phyloP scores from a whole-genome alignment of 2,888 invertebrate species.

The Muschampia plurimacula region DNA sequence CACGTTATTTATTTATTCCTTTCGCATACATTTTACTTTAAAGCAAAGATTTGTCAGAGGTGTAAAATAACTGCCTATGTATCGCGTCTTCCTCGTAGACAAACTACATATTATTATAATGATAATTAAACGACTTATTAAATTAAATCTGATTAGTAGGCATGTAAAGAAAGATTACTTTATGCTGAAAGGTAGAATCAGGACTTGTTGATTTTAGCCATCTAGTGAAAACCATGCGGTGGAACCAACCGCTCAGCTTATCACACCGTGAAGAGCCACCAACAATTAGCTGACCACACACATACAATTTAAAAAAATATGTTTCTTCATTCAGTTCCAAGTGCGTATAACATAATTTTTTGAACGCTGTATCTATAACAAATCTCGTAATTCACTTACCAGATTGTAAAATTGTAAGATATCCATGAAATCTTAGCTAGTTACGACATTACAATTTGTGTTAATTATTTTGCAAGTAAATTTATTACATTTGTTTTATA shows the following conservation, averaged over 20 bases:
- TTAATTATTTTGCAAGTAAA: too few species aligned
- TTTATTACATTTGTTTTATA: too few species aligned
- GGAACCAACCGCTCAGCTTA: constrained; percentile 19
- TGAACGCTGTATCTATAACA: constrained; percentile 8
- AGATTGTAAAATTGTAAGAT: constrained; percentile 19
- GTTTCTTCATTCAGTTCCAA: constrained; percentile 25
- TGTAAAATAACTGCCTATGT: too few species aligned
- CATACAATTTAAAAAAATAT: constrained; percentile 26
- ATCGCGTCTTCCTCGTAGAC: too few species aligned
- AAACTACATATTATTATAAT: too few species aligned
- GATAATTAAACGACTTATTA: too few species aligned
- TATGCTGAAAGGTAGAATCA: too few species aligned
- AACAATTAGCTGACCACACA: constrained; percentile 33
- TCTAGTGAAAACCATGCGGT: constrained; percentile 18
- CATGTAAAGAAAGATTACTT: too few species aligned
- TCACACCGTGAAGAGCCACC: constrained; percentile 3
- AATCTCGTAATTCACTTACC: constrained; percentile 11
- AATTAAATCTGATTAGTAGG: too few species aligned
- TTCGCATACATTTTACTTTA: too few species aligned
- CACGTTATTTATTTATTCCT: not conserved
- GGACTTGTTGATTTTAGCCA: not conserved
- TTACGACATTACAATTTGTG: not conserved
- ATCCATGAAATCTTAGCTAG: not conserved
- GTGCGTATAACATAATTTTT: constrained; percentile 10
- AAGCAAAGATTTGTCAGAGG: too few species aligned